A percentile compares a stretch with the other conserved stretches of the same genome.
Conservation (phyloP, 2,888 invertebrate genomes). For the Entomobrya multifasciata region DNA sequence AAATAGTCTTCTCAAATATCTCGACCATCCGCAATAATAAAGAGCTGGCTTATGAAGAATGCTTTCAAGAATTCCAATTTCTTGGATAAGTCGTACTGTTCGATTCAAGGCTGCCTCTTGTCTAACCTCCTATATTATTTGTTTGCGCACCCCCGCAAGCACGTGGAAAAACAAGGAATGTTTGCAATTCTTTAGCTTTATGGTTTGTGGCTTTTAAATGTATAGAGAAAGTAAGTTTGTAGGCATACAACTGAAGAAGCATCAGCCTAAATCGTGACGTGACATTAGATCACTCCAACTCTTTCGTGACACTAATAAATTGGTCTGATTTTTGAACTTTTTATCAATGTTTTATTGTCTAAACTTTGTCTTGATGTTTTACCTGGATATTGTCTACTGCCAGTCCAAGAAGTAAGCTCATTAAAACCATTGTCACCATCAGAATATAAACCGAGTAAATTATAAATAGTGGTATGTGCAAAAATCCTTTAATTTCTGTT, state of each 20-base stretch:
- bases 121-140: conserved; percentile 63
- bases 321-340: too few relatives aligned
- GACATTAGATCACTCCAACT: too few relatives aligned
- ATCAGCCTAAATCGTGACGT: too few relatives aligned
- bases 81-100: conserved; percentile 62
- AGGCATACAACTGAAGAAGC: too few relatives aligned
- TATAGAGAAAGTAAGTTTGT: too few relatives aligned
- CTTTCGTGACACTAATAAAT: too few relatives aligned
- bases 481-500: conserved; percentile 27
- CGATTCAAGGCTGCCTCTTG: conserved; percentile 55
- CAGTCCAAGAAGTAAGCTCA: conserved; percentile 72
- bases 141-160: too few relatives aligned
- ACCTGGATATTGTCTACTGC: conserved; percentile 76
- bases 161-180: too few relatives aligned
- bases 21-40: conserved; percentile 43
- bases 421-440: conserved; percentile 73
- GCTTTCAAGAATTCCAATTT: conserved; percentile 70
- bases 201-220: too few relatives aligned
- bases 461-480: conserved; percentile 67
- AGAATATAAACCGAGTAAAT: conserved; percentile 69
- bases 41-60: conserved; percentile 47
- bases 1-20: conserved; percentile 52
- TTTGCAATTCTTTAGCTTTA: too few relatives aligned
- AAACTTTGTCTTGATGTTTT: too few relatives aligned
- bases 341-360: too few relatives aligned